Percentiles rank a stretch among this genome's conserved stretches.
These are phyloP conservation scores for Marmota flaviventris DNA, from an alignment of 2,113 vertebrate species.

Conservation along the genomic window DNA sequence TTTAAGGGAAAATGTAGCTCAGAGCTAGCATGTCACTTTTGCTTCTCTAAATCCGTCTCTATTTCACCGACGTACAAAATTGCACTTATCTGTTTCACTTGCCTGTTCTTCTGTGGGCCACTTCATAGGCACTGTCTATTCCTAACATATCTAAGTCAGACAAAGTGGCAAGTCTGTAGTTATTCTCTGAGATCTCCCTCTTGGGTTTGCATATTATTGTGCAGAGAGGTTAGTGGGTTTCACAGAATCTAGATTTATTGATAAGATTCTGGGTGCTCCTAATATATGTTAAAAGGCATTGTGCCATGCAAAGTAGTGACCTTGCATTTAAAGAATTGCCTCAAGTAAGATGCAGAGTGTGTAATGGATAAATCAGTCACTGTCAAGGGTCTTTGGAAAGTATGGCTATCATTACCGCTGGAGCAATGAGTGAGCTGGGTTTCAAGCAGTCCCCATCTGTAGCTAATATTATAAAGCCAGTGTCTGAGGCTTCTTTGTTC, in stretches of 20 bases:
- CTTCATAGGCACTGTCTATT: constrained; percentile 90
- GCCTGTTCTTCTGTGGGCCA: constrained; percentile 86
- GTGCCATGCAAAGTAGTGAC: constrained; percentile 11
- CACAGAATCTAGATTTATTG: constrained; percentile 54
- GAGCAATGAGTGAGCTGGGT: constrained; percentile 61
- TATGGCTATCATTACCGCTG: constrained; percentile 73
- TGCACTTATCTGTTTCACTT: constrained; percentile 87
- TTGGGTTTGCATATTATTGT: constrained; percentile 91
- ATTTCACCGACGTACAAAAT: constrained; percentile 81
- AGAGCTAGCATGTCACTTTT: constrained; percentile 51
- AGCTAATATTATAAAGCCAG: constrained; percentile 62
- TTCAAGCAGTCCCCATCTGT: constrained; percentile 70
- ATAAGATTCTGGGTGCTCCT: constrained; percentile 18
- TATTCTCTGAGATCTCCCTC: constrained; percentile 89
- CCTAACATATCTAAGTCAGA: constrained; percentile 84
- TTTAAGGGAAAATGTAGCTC: neutral
- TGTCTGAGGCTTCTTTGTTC: constrained; percentile 49
- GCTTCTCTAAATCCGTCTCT: constrained; percentile 83
- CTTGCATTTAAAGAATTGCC: constrained; percentile 73
- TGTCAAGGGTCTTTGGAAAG: constrained; percentile 76
- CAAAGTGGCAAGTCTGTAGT: constrained; percentile 89
- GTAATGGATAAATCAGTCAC: constrained; percentile 81
- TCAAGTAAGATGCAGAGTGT: constrained; percentile 56
- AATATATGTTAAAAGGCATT: constrained; percentile 60
- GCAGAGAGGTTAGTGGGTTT: constrained; percentile 87